phyloP scores from a whole-genome alignment of 1,140 invertebrate species.

The Psix sp. region DNA sequence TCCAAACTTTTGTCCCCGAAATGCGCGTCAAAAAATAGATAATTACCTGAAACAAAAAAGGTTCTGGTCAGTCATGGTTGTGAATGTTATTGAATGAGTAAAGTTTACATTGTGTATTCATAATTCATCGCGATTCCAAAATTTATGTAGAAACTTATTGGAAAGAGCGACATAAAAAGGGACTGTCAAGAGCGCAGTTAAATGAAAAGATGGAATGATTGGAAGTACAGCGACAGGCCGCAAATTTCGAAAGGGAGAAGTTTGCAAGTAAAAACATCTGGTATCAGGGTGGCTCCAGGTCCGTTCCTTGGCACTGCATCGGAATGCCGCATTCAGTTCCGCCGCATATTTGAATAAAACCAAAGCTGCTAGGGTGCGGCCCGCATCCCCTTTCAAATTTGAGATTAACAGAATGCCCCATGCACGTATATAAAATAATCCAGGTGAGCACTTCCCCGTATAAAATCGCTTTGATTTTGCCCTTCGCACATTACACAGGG shows the following conservation, averaged over 20 bases:
- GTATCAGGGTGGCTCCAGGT: constrained; percentile 62
- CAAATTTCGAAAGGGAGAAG: constrained; percentile 50
- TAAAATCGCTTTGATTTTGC: constrained; percentile 58
- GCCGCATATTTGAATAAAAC: constrained; percentile 71
- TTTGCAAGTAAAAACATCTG: constrained; percentile 67
- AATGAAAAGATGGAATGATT: constrained; percentile 54
- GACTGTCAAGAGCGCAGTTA: constrained; percentile 6
- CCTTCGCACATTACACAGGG: constrained; percentile 37
- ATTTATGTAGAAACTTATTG: no score
- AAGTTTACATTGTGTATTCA: no score
- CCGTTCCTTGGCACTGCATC: constrained; percentile 55
- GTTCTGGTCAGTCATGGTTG: no score
- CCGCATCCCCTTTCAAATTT: constrained; percentile 60
- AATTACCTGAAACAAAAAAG: constrained; percentile 27
- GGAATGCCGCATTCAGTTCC: constrained; percentile 60
- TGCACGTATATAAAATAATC: constrained; percentile 59
- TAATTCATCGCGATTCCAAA: not conserved
- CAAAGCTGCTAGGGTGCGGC: constrained; percentile 59
- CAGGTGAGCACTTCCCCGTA: constrained; percentile 59
- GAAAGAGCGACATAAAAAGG: constrained; percentile 3
- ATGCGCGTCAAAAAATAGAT: no score
- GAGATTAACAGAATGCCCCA: constrained; percentile 49
- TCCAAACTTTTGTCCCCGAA: no score
- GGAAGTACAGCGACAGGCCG: constrained; percentile 58
- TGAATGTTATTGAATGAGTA: no score